These are phyloP conservation scores for Helogale parvula DNA, from an alignment of 2,113 vertebrate species.

Conservation along the genomic window DNA sequence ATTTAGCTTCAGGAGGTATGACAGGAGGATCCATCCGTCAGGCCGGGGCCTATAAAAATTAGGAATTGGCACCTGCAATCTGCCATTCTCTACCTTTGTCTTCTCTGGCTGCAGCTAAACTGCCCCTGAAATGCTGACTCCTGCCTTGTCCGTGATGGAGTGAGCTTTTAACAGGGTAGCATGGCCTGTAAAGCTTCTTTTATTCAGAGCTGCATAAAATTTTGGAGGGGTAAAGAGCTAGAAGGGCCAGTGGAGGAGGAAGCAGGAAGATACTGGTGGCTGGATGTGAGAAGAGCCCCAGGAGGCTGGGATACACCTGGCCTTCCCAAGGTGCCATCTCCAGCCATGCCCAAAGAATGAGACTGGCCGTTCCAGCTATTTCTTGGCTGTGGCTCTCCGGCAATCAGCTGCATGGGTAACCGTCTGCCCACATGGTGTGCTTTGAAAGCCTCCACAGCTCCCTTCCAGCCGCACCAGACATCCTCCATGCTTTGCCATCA, in stretches of 20 bases:
- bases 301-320: not conserved
- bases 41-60: slow-evolving; percentile 60
- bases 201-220: slow-evolving; percentile 44
- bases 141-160: slow-evolving; percentile 59
- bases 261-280: not conserved
- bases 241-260: not conserved
- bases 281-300: not conserved
- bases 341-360: not conserved
- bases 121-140: slow-evolving; percentile 68
- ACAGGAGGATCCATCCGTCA: slow-evolving; percentile 61
- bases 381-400: not conserved
- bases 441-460: not conserved
- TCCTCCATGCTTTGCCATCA: not conserved
- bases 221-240: not conserved
- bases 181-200: slow-evolving; percentile 33
- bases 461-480: not conserved
- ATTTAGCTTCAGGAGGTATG: slow-evolving; percentile 61
- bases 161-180: slow-evolving; percentile 68
- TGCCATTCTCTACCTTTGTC: slow-evolving; percentile 56
- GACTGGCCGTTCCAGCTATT: not conserved
- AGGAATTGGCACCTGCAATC: slow-evolving; percentile 60
- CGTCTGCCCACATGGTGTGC: not conserved
- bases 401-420: not conserved
- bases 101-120: slow-evolving; percentile 51
- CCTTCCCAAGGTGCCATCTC: slow-evolving; percentile 15